These are phyloP conservation scores for Galerucella nymphaeae DNA, from an alignment of 2,888 invertebrate genomes.

Conservation along the genomic window DNA sequence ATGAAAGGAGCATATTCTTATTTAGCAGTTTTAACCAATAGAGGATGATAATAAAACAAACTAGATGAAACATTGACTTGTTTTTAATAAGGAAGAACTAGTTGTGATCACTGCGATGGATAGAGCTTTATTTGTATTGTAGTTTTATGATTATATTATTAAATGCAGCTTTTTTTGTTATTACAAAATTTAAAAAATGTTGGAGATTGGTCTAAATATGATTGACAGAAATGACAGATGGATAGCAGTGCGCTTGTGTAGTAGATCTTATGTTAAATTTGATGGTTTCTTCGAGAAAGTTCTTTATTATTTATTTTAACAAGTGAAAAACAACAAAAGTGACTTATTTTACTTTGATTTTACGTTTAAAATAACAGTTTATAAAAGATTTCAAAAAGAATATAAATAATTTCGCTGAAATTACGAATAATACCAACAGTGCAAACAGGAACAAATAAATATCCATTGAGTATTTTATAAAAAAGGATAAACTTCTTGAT, in stretches of 20 bases:
- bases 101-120: too few species aligned
- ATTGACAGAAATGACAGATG: too few species aligned
- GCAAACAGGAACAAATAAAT: constrained; percentile 33
- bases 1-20: constrained; percentile 37
- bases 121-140: too few species aligned
- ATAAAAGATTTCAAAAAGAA: background rate
- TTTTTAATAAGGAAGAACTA: too few species aligned
- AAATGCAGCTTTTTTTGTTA: too few species aligned
- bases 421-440: background rate
- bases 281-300: too few species aligned
- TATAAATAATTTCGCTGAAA: background rate
- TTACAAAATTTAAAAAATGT: too few species aligned
- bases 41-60: background rate
- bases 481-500: constrained; percentile 33
- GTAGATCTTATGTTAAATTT: too few species aligned
- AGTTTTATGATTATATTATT: too few species aligned
- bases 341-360: background rate
- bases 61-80: background rate
- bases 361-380: background rate
- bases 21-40: constrained; percentile 26
- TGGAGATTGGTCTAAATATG: too few species aligned
- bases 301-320: too few species aligned
- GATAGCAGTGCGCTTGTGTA: too few species aligned
- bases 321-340: background rate
- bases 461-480: constrained; percentile 35